These are phyloP conservation scores for Drosophila ohnishii DNA, from an alignment of 1,140 invertebrate genomes.

Conservation along the genomic window DNA sequence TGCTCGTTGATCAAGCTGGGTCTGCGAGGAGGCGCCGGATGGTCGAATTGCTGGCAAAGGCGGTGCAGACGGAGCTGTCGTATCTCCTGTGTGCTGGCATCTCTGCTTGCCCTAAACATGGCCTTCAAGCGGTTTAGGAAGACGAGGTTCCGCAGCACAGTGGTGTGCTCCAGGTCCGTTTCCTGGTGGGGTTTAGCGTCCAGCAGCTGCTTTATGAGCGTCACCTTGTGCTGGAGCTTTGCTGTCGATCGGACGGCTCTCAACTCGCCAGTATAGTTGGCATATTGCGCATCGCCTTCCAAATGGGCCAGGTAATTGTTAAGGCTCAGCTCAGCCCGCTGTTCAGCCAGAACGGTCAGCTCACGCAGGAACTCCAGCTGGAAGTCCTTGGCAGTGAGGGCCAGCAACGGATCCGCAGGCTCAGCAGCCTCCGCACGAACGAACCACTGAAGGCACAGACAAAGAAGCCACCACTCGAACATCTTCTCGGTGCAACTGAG, in stretches of 20 bases:
- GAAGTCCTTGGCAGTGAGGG: conserved; percentile 51
- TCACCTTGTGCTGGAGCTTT: conserved; percentile 53
- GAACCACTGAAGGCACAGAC: conserved; percentile 1
- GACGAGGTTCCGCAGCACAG: conserved; percentile 62
- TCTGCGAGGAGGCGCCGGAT: not conserved
- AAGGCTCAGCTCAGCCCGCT: conserved; percentile 41
- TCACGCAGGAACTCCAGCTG: conserved; percentile 58
- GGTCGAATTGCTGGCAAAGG: conserved; percentile 66
- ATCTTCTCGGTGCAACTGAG: conserved; percentile 22
- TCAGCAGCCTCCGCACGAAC: conserved; percentile 33
- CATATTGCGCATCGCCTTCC: conserved; percentile 25
- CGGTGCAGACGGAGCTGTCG: conserved; percentile 69
- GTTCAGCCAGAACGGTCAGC: conserved; percentile 32
- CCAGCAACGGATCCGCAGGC: conserved; percentile 12
- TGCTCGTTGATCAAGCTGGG: conserved; percentile 49
- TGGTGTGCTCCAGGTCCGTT: conserved; percentile 48
- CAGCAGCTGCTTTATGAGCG: conserved; percentile 69
- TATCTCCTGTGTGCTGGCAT: conserved; percentile 66
- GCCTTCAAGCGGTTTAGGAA: conserved; percentile 61
- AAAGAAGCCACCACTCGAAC: conserved; percentile 20
- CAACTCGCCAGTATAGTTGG: conserved; percentile 47
- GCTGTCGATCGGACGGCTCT: conserved; percentile 9
- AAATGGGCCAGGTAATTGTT: conserved; percentile 53
- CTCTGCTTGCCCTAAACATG: conserved; percentile 37
- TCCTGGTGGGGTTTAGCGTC: conserved; percentile 38